Base-by-base conservation (phyloP, 2,888 invertebrate genomes). In the Cephalotes varians region DNA sequence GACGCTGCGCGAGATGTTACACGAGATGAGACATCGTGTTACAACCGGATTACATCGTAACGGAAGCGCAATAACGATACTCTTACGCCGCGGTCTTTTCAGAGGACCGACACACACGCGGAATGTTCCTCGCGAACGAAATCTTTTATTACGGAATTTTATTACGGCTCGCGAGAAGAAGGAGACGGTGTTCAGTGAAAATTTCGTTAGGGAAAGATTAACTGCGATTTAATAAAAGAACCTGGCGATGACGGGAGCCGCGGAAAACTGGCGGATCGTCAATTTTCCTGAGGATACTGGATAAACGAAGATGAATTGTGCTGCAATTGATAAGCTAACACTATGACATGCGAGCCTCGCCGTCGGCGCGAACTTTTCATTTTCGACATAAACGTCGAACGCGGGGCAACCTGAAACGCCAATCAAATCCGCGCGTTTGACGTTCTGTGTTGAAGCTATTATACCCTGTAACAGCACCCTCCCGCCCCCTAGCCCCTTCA, bases 341-440 rank as follows among this genome's bases (percentile, higher is more conserved):
- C 69, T 18, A 56, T 56, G 69, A 69, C 77, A 71, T 80, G 64
- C 54, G 37, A 31, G 44, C 37, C 15, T n/a, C 60, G 56, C 25
- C 58, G 60, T 18, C 60, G 65, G 64, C 25, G 7, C 40, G 58
- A 80, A 76, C 82, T 82, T 85, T 77, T 81, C 82, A 69, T 86
- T 86, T 82, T 88, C 49, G 25, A 81, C 56, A 34, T 60, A 69
- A 47, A 82, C 51, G 54, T 84, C 79, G 49, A 67, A 28, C 73
- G 60, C 49, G 18, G 21, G 34, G 77, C 31, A 67, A 69, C 81
- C 37, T 47, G 81, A 74, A 74, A 47, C 58, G 60, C 72, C 83
- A 82, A 84, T 84, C 73, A 84, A 82, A 79, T 79, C 72, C 56
- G 25, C 65, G 47, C 64, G 54, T 37, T 64, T 51, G 28, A 64